Conservation (phyloP, 30 jellyfish, hydroid and myxozoan genomes). For the Sanderia malayensis region DNA sequence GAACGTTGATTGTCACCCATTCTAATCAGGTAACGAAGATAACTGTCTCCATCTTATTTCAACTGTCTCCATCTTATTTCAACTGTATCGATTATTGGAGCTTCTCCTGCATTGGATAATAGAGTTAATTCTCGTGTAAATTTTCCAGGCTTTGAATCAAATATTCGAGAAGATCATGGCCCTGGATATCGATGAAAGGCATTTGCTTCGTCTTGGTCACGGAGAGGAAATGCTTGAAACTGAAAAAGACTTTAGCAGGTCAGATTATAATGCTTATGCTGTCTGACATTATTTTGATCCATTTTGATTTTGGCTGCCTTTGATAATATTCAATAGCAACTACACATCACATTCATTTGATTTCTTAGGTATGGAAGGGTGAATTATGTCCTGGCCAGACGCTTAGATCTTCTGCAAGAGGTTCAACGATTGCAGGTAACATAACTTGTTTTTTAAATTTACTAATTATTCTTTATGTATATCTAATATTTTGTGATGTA, state of each 20-base stretch:
- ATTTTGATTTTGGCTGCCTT: no score
- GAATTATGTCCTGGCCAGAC: constrained; percentile 92
- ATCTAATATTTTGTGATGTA: no score
- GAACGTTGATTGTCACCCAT: constrained; percentile 97
- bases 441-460: no score
- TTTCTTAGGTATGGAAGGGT: constrained; percentile 96
- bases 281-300: no score
- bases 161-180: constrained; percentile 98
- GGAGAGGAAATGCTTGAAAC: constrained; percentile 99
- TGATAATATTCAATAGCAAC: no score
- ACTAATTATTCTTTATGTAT: no score
- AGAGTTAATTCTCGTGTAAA: no score
- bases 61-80: no score
- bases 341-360: background rate
- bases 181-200: constrained; percentile 93
- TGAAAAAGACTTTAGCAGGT: constrained; percentile 99
- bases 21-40: constrained; percentile 99
- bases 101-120: no score
- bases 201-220: constrained; percentile 99
- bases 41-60: no score
- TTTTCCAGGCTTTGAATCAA: constrained; percentile 95
- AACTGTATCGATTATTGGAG: no score
- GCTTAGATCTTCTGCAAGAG: constrained; percentile 88
- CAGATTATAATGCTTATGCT: no score
- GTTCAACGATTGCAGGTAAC: constrained; percentile 95